A percentile compares a stretch with the other conserved stretches of the same genome.
phyloP scores from a whole-genome alignment of 2,888 invertebrate genomes.

The Arrhopalites spinosus region DNA sequence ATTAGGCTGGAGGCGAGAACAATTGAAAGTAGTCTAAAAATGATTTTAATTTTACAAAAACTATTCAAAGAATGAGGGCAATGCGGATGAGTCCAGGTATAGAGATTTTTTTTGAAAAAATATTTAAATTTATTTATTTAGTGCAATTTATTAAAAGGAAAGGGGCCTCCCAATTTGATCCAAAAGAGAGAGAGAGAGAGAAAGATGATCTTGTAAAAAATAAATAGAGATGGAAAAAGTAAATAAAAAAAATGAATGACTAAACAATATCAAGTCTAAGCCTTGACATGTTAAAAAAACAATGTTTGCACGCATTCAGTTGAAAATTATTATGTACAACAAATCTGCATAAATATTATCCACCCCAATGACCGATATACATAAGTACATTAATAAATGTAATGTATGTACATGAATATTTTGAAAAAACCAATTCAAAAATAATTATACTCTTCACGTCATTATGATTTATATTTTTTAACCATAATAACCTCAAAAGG shows the following conservation, averaged over 20 bases:
- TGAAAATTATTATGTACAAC: not conserved
- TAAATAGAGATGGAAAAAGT: not conserved
- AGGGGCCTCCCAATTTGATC: too few relatives aligned
- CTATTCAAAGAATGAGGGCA: not conserved
- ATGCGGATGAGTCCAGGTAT: not conserved
- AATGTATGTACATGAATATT: not conserved
- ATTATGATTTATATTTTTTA: slow-evolving; percentile 1
- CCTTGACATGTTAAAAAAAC: slow-evolving; percentile 27
- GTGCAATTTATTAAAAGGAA: too few relatives aligned
- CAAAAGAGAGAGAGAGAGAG: too few relatives aligned
- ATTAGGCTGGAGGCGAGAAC: not conserved
- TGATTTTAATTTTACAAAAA: slow-evolving; percentile 17
- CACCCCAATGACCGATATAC: not conserved
- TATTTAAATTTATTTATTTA: too few relatives aligned
- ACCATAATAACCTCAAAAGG: too few relatives aligned
- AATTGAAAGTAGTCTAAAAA: too few relatives aligned
- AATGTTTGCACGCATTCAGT: slow-evolving; percentile 18
- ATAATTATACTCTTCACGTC: not conserved
- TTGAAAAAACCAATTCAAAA: not conserved
- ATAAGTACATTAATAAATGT: not conserved
- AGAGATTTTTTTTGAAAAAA: too few relatives aligned
- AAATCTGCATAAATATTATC: not conserved
- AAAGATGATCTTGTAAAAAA: too few relatives aligned
- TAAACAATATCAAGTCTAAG: not conserved
- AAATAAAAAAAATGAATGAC: not conserved